Percentiles rank a stretch among this genome's conserved stretches.
phyloP scores from a whole-genome alignment of 2,797 vertebrate species.

The Heterohyrax brucei region DNA sequence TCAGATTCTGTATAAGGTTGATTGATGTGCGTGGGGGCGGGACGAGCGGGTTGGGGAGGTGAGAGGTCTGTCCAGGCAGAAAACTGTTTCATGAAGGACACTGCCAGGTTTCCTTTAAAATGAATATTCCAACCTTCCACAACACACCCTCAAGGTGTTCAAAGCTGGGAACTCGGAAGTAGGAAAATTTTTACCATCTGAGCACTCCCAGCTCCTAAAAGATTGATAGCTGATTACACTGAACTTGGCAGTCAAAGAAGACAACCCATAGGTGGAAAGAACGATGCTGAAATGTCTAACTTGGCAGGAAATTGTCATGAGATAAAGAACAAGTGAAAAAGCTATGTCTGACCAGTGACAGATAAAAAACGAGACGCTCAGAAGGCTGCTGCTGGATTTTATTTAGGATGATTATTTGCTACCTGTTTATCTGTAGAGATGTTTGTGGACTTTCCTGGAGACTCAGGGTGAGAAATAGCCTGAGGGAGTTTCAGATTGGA shows the following conservation, averaged over 20 bases:
- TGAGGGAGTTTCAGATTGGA: conserved; percentile 12
- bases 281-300: neutral
- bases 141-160: neutral
- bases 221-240: conserved; percentile 3
- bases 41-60: neutral
- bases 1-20: neutral
- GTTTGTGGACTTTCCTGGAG: neutral
- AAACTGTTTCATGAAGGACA: neutral
- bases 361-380: neutral
- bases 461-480: neutral
- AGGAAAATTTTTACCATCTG: conserved; percentile 16
- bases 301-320: neutral
- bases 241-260: neutral
- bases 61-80: conserved; percentile 14
- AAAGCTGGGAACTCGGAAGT: conserved; percentile 18
- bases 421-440: conserved; percentile 9
- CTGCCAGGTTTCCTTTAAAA: conserved; percentile 28
- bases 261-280: neutral
- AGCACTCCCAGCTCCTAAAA: conserved; percentile 3
- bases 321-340: conserved; percentile 12
- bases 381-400: conserved; percentile 16
- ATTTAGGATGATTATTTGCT: conserved; percentile 42
- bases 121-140: neutral
- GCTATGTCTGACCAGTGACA: neutral
- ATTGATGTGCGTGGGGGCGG: neutral